Conservation (phyloP, 2,888 invertebrate genomes). For the Cordilura impudica region DNA sequence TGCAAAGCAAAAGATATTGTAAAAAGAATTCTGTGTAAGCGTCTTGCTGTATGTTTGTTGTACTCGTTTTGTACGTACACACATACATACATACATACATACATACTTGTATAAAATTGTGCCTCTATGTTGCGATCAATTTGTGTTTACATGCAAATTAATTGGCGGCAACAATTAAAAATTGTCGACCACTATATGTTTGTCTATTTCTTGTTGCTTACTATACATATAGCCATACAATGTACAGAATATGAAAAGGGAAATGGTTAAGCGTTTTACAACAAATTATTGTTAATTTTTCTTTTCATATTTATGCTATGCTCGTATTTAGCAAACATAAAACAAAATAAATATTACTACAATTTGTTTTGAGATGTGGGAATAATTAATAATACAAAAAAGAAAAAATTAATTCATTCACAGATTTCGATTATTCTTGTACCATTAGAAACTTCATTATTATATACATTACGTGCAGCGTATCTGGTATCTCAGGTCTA, state of each 20-base stretch:
- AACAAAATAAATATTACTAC: neutral
- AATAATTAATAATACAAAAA: neutral
- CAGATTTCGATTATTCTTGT: constrained; percentile 6
- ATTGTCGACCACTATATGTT: constrained; percentile 59
- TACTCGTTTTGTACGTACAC: constrained; percentile 4
- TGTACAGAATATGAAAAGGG: constrained; percentile 38
- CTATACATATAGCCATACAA: neutral
- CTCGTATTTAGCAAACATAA: constrained; percentile 33
- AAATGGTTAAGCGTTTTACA: constrained; percentile 54
- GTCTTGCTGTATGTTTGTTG: constrained; percentile 32
- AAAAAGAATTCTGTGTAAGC: constrained; percentile 25
- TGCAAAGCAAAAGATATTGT: neutral
- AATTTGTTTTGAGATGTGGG: constrained; percentile 2
- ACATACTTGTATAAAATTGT: constrained; percentile 32
- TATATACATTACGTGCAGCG: constrained; percentile 2
- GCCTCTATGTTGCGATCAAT: constrained; percentile 64
- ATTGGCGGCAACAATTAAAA: constrained; percentile 65
- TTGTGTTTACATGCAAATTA: constrained; percentile 69
- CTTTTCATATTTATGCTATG: constrained; percentile 3
- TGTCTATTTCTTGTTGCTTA: neutral
- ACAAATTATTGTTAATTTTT: constrained; percentile 40
- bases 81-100: neutral
- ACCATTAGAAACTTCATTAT: constrained; percentile 38
- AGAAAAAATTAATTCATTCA: constrained; percentile 32
- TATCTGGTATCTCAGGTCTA: constrained; percentile 20